Base-by-base conservation (phyloP, 2,888 invertebrate genomes). In the Heliconius cydno region DNA sequence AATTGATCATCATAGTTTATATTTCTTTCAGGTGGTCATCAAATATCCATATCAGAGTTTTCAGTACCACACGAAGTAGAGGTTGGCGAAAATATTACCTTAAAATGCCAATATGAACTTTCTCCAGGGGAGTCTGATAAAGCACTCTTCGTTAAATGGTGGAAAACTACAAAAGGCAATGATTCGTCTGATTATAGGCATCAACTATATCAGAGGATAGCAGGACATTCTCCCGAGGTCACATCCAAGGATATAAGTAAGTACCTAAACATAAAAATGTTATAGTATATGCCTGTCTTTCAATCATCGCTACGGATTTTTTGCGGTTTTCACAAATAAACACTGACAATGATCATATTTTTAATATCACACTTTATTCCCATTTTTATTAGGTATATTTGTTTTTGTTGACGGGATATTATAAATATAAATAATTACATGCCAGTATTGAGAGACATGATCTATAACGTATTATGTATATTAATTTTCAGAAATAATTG, bases 111-210 rank as follows among this genome's bases (percentile, higher is more conserved):
- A 68, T 90, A 89, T 84, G 85, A 86, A 7, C 77, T 90, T 68
- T 81, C 65, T 12, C 82, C 81, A 10, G 82, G 82, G 13, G 90
- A 89, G 79, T 80, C 85, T 0, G 87, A 88, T 12, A 83, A 82
- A 22, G 85, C 81, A 0, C 80, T 90, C 60, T 89, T 86, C 80
- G 87, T 93, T 57, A 94, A 94, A 81, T 94, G 94, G 94, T 94
- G 92, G 92, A 90, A 89, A 88, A 90, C 87, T 46, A 89, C 91
- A 22, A 75, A 83, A 12, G 10, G 25, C 25, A 84, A 88, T 34
- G 83, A 84, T 13, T 81, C 84, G n/a, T 84, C 80, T 12, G 89
- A 88, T 6, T 85, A 88, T 57, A 85, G 84, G 76, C 83, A 83
- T 71, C 90, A 83, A 77, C 84, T 93, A 34, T 94, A 93, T 82